Conservation (phyloP, 2,113 vertebrate species). For the Polypterus senegalus region DNA sequence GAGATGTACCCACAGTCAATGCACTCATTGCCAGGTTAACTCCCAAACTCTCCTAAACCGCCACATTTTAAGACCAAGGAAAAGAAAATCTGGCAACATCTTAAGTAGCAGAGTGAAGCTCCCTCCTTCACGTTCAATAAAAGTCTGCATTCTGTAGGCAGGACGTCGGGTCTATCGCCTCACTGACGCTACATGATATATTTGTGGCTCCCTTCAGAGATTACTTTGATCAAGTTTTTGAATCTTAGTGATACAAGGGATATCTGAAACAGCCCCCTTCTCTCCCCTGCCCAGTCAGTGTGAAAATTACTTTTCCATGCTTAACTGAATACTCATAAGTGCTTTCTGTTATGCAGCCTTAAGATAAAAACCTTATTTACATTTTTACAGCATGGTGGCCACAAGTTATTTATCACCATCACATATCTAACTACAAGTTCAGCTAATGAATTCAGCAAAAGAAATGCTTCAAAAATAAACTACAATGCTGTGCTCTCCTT, state of each 20-base stretch:
- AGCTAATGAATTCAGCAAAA: background rate
- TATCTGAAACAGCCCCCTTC: slow-evolving; percentile 24
- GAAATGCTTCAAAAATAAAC: too few species aligned
- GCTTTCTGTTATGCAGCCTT: slow-evolving; percentile 15
- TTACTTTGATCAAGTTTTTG: slow-evolving; percentile 21
- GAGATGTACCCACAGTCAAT: too few species aligned
- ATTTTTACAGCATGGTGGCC: slow-evolving; percentile 28
- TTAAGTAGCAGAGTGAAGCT: too few species aligned
- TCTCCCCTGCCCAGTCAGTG: slow-evolving; percentile 23
- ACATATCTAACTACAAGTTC: slow-evolving; percentile 10
- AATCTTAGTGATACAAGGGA: slow-evolving; percentile 19
- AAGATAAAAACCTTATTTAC: slow-evolving; percentile 39
- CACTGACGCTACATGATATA: slow-evolving; percentile 18
- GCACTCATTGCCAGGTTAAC: too few species aligned
- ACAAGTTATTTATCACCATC: slow-evolving; percentile 28
- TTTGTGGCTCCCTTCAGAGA: slow-evolving; percentile 25
- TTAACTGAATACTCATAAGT: slow-evolving; percentile 24
- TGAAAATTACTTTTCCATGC: slow-evolving; percentile 44
- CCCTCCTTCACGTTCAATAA: too few species aligned
- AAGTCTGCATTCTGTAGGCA: background rate
- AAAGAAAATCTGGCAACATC: too few species aligned
- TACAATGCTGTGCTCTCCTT: too few species aligned
- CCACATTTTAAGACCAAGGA: too few species aligned
- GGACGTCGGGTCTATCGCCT: background rate
- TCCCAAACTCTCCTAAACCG: too few species aligned